Evolutionary conservation across 2,888 invertebrate species (phyloP), one percentile per base, ranked within the genome.

Genomic region (Glaucopsyche alexis): DNA sequence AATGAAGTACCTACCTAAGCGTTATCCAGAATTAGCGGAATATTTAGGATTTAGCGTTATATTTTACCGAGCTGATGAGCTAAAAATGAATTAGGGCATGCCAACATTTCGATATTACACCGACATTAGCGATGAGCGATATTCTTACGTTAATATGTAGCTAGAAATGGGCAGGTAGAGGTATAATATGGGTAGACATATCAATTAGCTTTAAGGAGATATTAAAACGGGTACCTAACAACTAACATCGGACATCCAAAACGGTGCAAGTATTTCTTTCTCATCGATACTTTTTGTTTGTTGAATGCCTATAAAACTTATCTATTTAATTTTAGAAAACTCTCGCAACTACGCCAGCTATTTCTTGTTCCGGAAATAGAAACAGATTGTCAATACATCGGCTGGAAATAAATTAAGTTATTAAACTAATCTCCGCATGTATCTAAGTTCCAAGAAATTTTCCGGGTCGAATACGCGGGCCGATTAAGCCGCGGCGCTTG

Each of bases 401-500:
- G 64, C 64, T 50, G 38, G 38, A 66, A 52, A 66, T 40, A 52
- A 67, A 49, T 72, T 72, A 66, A 67, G 66, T 72, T 72, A 66
- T 69, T 69, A 69, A 73, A 71, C 45, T 70, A 73, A 73, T 75
- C 47, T 40, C 45, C 47, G 47, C 42, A 72, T 52, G 73, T 72
- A 65, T 38, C 50, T 71, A 55, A 71, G 75, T 71, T 83, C 83
- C 80, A 82, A 84, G 84, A 82, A 82, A 82, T 85, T 86, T 87
- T 85, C 85, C 87, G 86, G 85, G 78, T 84, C 82, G 84, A 82
- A 82, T 79, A 79, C 78, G 78, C 78, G 77, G 66, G 74, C 75
- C 82, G 87, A 88, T 88, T 88, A 87, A 84, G 77, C 83, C 79
- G 81, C 85, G 85, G 90, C 90, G 87, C 81, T 81, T 78, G 86